Evolutionary conservation across 2,888 invertebrate genomes (phyloP).

Genomic region (Himalopsyche tibetana): DNA sequence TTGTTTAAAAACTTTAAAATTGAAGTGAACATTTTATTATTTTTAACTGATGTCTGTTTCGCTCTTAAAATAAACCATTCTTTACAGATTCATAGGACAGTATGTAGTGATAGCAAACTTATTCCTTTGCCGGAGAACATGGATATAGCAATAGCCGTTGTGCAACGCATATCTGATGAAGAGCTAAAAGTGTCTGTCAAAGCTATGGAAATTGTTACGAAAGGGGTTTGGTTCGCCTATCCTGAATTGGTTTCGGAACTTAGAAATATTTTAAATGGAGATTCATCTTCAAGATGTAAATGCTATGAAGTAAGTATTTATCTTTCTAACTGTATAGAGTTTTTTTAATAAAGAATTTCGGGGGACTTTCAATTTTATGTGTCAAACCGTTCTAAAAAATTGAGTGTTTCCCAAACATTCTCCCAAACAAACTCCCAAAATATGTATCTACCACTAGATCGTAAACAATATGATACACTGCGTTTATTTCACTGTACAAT

Average conservation of each 20-base stretch:
- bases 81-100: conserved; percentile 58
- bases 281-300: conserved; percentile 80
- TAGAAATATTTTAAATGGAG: conserved; percentile 77
- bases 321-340: background rate
- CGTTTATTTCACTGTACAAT: too few species aligned
- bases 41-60: too few species aligned
- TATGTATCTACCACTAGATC: too few species aligned
- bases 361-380: too few species aligned
- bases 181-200: conserved; percentile 79
- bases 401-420: too few species aligned
- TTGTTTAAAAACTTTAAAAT: too few species aligned
- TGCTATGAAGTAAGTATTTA: conserved; percentile 79
- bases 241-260: conserved; percentile 77
- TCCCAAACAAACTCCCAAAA: too few species aligned
- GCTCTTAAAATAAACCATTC: background rate
- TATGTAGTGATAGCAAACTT: conserved; percentile 66
- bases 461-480: too few species aligned
- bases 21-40: too few species aligned
- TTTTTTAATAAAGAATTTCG: too few species aligned
- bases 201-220: conserved; percentile 77
- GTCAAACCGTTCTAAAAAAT: too few species aligned
- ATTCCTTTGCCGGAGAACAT: conserved; percentile 74
- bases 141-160: conserved; percentile 77
- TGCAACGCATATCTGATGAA: conserved; percentile 78
- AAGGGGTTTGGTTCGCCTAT: conserved; percentile 74